These are phyloP conservation scores for Leptatherina wallacei DNA, from an alignment of 2,797 vertebrate genomes.

Conservation along the genomic window DNA sequence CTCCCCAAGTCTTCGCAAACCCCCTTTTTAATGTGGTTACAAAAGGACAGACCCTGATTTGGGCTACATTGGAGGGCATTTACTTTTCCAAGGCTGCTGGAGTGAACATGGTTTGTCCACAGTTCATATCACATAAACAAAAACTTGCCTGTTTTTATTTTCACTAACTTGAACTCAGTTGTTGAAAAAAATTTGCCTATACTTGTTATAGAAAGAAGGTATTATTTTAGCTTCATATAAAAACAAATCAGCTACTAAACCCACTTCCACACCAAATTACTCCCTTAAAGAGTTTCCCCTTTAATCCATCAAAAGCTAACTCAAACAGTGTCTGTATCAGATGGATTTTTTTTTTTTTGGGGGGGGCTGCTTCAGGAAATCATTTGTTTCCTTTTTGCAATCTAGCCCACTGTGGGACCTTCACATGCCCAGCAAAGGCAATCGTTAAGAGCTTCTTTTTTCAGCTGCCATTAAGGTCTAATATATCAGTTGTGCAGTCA, in stretches of 20 bases:
- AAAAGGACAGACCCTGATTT: not conserved
- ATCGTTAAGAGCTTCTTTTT: conserved; percentile 80
- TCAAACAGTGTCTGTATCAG: conserved; percentile 45
- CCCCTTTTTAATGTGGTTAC: not conserved
- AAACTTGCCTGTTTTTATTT: not conserved
- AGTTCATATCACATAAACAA: not conserved
- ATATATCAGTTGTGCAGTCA: conserved; percentile 82
- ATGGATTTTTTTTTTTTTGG: conserved; percentile 47
- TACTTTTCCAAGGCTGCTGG: not conserved
- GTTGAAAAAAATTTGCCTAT: not conserved
- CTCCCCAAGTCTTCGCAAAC: not conserved
- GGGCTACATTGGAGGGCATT: not conserved
- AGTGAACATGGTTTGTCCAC: too few species aligned
- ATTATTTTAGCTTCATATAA: not conserved
- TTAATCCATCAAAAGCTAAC: conserved; percentile 31
- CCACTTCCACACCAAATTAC: conserved; percentile 2
- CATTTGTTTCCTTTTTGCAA: conserved; percentile 76
- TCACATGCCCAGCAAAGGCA: conserved; percentile 78
- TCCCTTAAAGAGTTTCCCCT: conserved; percentile 20
- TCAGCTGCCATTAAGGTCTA: conserved; percentile 82
- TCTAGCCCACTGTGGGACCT: conserved; percentile 73
- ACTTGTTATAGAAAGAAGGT: not conserved
- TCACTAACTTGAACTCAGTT: too few species aligned
- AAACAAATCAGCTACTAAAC: not conserved
- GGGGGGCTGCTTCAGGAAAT: conserved; percentile 66